These are phyloP conservation scores for Parnassius orleans DNA, from an alignment of 2,888 invertebrate species.

Conservation along the genomic window DNA sequence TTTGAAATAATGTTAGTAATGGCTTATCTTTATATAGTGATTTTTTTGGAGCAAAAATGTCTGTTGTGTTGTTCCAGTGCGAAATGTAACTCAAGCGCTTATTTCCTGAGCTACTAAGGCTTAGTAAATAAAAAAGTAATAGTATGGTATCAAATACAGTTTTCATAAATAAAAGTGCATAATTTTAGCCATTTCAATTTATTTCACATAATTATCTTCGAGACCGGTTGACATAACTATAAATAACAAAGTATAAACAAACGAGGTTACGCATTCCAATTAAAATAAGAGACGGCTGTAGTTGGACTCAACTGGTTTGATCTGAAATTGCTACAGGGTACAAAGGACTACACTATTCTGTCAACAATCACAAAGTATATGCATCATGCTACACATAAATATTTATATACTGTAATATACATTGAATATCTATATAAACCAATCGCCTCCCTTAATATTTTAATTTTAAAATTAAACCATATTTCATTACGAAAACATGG, in stretches of 20 bases:
- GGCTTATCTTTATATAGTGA: too few relatives aligned
- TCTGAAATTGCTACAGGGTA: constrained; percentile 35
- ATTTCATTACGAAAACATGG: background rate
- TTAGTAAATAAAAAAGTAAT: too few relatives aligned
- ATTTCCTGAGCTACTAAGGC: too few relatives aligned
- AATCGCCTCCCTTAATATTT: background rate
- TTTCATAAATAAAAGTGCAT: constrained; percentile 15
- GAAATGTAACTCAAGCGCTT: too few relatives aligned
- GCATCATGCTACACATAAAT: constrained; percentile 13
- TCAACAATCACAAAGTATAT: constrained; percentile 5
- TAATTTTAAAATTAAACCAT: background rate
- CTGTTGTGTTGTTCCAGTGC: too few relatives aligned
- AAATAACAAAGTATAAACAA: constrained; percentile 71
- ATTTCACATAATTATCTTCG: constrained; percentile 58
- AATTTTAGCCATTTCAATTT: constrained; percentile 45
- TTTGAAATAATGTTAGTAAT: too few relatives aligned
- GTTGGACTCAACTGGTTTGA: constrained; percentile 40
- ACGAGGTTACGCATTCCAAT: constrained; percentile 61
- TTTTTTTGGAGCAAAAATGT: too few relatives aligned
- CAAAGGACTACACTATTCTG: constrained; percentile 4
- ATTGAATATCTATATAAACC: constrained; percentile 5
- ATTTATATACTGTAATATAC: constrained; percentile 6
- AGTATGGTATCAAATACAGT: too few relatives aligned
- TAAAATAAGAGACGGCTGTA: constrained; percentile 65
- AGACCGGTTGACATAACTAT: constrained; percentile 59